Conservation (phyloP, 1,140 invertebrate genomes). For the Temnothorax curvispinosus region DNA sequence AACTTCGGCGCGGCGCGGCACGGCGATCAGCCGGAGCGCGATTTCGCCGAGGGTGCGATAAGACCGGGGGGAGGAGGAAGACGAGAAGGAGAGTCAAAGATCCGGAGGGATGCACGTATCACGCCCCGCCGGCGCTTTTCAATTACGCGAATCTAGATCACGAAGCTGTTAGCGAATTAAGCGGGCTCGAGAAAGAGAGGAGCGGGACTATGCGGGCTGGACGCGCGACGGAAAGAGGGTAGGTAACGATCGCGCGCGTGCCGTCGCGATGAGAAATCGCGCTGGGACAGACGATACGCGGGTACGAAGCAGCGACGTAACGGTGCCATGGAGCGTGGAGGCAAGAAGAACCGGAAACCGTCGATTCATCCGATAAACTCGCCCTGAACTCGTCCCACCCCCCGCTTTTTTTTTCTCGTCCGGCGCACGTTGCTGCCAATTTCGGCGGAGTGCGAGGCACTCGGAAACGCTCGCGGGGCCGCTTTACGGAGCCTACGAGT, state of each 20-base stretch:
- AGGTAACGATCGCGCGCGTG: constrained; percentile 34
- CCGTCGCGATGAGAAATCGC: constrained; percentile 45
- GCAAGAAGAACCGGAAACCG: constrained; percentile 52
- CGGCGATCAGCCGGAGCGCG: not conserved
- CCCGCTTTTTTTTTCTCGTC: not conserved
- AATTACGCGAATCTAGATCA: constrained; percentile 59
- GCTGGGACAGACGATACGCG: constrained; percentile 22
- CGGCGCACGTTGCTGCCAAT: constrained; percentile 39
- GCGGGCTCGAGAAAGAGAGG: constrained; percentile 19
- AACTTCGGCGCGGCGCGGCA: no score
- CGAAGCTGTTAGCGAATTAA: constrained; percentile 57
- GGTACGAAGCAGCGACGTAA: constrained; percentile 15
- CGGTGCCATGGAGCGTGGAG: constrained; percentile 59
- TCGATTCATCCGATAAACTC: constrained; percentile 45
- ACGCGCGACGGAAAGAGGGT: constrained; percentile 27
- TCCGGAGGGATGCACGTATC: constrained; percentile 35
- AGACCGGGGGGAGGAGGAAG: not conserved
- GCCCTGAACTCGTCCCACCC: not conserved
- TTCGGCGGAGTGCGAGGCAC: not conserved
- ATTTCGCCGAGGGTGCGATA: constrained; percentile 14
- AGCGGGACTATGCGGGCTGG: constrained; percentile 40
- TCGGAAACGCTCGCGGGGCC: not conserved
- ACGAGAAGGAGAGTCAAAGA: not conserved
- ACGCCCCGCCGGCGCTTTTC: constrained; percentile 55
- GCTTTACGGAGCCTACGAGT: not conserved